Evolutionary conservation across 2,888 invertebrate genomes (phyloP).

Genomic region (Apodemia hepburni): DNA sequence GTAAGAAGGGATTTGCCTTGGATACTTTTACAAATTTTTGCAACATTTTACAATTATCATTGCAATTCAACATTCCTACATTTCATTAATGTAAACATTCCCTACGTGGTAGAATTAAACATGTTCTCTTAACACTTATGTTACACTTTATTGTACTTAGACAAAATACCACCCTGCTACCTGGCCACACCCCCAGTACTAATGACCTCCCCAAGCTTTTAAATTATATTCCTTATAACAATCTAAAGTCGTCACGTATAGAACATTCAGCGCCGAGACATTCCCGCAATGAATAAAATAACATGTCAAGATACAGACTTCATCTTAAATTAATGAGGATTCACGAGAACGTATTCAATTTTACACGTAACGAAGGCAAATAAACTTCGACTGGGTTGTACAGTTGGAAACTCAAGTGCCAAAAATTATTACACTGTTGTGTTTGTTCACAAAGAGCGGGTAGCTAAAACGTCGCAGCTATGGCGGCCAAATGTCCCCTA

Average conservation of each 20-base stretch:
- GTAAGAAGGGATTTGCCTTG: too few relatives aligned
- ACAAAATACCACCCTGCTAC: slow-evolving; percentile 31
- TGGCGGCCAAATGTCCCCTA: too few relatives aligned
- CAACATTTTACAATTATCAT: too few relatives aligned
- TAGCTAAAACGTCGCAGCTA: too few relatives aligned
- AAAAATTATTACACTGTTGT: not conserved
- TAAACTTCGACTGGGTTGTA: slow-evolving; percentile 52
- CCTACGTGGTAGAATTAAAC: not conserved
- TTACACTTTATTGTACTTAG: slow-evolving; percentile 16
- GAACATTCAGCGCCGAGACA: slow-evolving; percentile 50
- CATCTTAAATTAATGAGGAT: slow-evolving; percentile 77
- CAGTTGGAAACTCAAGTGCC: slow-evolving; percentile 17
- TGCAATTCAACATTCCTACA: too few relatives aligned
- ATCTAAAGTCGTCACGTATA: slow-evolving; percentile 64
- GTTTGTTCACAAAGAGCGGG: not conserved
- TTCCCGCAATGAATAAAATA: slow-evolving; percentile 76
- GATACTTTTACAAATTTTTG: too few relatives aligned
- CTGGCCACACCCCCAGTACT: slow-evolving; percentile 41
- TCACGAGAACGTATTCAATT: slow-evolving; percentile 69
- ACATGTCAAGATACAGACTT: slow-evolving; percentile 73
- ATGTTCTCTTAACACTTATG: not conserved
- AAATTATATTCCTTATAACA: slow-evolving; percentile 74
- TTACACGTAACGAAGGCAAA: slow-evolving; percentile 71
- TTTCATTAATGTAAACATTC: too few relatives aligned
- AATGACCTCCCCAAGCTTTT: slow-evolving; percentile 69